These are phyloP conservation scores for Macrosoma leucophasiata DNA, from an alignment of 2,888 invertebrate species.

Conservation along the genomic window DNA sequence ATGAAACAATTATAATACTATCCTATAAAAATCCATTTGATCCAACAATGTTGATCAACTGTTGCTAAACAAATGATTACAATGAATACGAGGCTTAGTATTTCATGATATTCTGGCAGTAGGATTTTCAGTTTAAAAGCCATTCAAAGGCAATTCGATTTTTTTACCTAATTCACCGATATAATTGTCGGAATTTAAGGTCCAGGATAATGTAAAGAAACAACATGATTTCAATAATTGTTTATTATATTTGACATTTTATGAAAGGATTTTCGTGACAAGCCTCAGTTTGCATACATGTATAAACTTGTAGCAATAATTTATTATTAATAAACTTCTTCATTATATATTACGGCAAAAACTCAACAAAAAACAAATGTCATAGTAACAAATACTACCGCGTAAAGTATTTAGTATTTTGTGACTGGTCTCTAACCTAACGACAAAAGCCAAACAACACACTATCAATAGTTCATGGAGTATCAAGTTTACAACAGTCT, in stretches of 20 bases:
- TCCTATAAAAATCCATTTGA: too few species aligned
- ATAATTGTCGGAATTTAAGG: too few species aligned
- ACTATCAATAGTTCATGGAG: slow-evolving; percentile 34
- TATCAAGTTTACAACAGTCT: slow-evolving; percentile 37
- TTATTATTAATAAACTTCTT: slow-evolving; percentile 62
- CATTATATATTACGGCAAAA: slow-evolving; percentile 65
- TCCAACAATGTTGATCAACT: too few species aligned
- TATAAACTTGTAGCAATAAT: slow-evolving; percentile 66
- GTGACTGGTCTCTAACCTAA: slow-evolving; percentile 65
- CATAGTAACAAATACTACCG: slow-evolving; percentile 60
- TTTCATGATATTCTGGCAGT: too few species aligned
- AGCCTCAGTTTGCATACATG: slow-evolving; percentile 71
- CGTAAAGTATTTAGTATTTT: slow-evolving; percentile 50
- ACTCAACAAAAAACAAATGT: slow-evolving; percentile 73
- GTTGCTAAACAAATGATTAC: too few species aligned
- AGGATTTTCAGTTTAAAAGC: too few species aligned
- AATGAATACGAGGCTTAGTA: too few species aligned
- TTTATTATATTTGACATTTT: slow-evolving; percentile 75
- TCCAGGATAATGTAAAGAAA: slow-evolving; percentile 1
- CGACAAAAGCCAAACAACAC: slow-evolving; percentile 64
- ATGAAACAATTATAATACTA: too few species aligned
- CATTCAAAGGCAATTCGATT: too few species aligned
- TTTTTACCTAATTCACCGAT: too few species aligned
- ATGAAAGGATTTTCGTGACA: slow-evolving; percentile 71
- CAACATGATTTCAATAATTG: slow-evolving; percentile 46